Conservation (phyloP, 2,888 invertebrate species). For the Synergus umbraculus region DNA sequence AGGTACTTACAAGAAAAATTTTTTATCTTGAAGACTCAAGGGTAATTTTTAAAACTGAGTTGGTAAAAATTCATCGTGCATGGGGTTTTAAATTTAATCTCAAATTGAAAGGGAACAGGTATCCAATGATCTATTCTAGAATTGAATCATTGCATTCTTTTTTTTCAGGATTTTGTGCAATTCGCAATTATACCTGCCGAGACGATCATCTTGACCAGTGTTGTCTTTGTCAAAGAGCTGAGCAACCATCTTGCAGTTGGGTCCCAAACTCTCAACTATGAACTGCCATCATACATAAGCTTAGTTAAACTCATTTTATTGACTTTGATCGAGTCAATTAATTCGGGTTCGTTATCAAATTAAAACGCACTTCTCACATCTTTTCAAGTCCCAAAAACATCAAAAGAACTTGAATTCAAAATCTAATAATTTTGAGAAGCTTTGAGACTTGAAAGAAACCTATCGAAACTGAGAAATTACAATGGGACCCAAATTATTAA, state of each 20-base stretch:
- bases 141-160: not conserved
- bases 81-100: not conserved
- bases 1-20: slow-evolving; percentile 1
- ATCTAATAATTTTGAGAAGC: not conserved
- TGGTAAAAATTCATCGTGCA: slow-evolving; percentile 29
- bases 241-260: slow-evolving; percentile 77
- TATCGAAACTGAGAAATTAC: not conserved
- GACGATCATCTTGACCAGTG: slow-evolving; percentile 92
- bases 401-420: not conserved
- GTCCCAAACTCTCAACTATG: slow-evolving; percentile 79
- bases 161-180: slow-evolving; percentile 37
- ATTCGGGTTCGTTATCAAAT: not conserved
- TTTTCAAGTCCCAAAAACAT: not conserved
- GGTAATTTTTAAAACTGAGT: slow-evolving; percentile 6
- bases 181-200: slow-evolving; percentile 86
- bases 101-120: not conserved
- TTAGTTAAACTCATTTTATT: slow-evolving; percentile 31
- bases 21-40: not conserved
- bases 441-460: not conserved
- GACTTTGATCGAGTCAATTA: not conserved
- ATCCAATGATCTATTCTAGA: slow-evolving; percentile 17
- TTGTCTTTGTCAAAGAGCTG: slow-evolving; percentile 96
- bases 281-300: slow-evolving; percentile 78
- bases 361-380: slow-evolving; percentile 1
- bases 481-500: not conserved